Percentiles rank a stretch among this genome's conserved stretches.
Conservation (phyloP, 2,113 vertebrate species). For the Sprattus sprattus region DNA sequence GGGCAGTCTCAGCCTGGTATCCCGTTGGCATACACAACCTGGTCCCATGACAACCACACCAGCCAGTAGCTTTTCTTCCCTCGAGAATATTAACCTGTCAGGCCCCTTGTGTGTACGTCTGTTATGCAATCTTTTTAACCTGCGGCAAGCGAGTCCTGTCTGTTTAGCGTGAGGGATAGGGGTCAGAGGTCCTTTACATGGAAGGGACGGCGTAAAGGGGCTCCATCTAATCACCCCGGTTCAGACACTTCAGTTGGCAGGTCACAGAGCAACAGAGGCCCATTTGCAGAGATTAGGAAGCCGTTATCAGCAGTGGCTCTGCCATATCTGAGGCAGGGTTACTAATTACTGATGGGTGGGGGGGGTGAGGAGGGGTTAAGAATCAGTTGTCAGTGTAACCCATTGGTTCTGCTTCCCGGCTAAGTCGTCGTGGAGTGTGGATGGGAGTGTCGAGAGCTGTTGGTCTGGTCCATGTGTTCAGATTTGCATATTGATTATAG, state of each 20-base stretch:
- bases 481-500: neutral
- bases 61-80: neutral
- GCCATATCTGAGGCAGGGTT: neutral
- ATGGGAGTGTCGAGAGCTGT: neutral
- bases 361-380: neutral
- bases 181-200: neutral
- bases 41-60: neutral
- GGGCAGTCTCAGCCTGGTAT: neutral
- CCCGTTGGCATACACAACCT: neutral
- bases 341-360: neutral
- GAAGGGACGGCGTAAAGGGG: neutral
- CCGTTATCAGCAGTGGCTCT: neutral
- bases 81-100: neutral
- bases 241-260: neutral
- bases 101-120: neutral
- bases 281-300: conserved; percentile 16
- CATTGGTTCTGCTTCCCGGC: neutral
- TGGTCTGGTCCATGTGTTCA: neutral
- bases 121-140: neutral
- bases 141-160: neutral
- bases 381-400: neutral
- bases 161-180: neutral
- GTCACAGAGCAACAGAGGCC: neutral
- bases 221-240: neutral
- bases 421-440: no score